Conservation (phyloP, 1,140 invertebrate genomes). For the Aphis craccivora region DNA sequence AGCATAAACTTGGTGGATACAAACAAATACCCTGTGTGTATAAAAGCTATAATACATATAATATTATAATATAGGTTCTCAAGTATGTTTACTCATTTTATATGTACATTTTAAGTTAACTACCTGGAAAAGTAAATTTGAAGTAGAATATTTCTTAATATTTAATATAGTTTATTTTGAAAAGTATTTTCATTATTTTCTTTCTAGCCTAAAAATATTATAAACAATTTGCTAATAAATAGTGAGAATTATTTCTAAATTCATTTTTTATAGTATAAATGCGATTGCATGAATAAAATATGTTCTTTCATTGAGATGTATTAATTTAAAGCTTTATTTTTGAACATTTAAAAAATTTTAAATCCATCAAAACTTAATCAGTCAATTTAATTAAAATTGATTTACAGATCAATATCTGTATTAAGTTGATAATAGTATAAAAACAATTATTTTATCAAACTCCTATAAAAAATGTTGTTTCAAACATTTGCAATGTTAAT, state of each 20-base stretch:
- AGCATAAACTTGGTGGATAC: neutral
- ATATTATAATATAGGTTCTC: neutral
- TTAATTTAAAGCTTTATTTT: neutral
- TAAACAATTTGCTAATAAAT: neutral
- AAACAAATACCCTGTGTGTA: neutral
- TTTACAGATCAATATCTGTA: neutral
- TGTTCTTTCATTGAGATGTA: neutral
- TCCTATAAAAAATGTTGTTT: too few relatives aligned
- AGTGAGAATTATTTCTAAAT: neutral
- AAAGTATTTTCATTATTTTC: neutral
- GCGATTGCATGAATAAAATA: neutral
- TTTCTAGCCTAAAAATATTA: neutral
- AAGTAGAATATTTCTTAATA: neutral
- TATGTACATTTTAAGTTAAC: neutral
- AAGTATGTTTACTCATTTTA: neutral
- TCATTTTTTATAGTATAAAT: neutral
- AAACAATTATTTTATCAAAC: neutral
- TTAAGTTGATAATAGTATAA: neutral
- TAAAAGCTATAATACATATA: too few relatives aligned
- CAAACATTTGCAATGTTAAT: neutral
- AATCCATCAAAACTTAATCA: neutral
- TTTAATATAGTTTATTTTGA: neutral
- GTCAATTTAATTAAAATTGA: neutral
- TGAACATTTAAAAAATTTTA: neutral
- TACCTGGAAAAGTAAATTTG: neutral